Evolutionary conservation across 1,140 invertebrate species (phyloP), one percentile per base, ranked within the genome.

Genomic region (Drosophila pachea): DNA sequence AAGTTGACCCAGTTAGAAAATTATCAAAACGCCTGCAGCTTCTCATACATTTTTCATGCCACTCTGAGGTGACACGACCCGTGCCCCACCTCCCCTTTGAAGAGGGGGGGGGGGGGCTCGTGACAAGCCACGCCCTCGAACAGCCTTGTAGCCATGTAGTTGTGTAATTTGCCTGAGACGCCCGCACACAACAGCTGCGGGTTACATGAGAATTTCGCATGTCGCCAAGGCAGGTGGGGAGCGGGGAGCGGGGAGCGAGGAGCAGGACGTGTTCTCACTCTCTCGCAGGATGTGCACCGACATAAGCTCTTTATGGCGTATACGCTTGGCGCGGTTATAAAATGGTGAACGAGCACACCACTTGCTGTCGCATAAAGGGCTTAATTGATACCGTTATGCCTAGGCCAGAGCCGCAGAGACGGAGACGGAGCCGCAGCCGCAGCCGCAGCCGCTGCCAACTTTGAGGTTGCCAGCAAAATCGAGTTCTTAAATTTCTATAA

Each of bases 241-340:
- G n/a, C n/a, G n/a, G n/a, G n/a, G 12, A 58, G 48, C 48, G 33
- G 32, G 12, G 49, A n/a, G n/a, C n/a, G 40, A 64, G 22, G 22
- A 3, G 22, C 22, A 50, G 69, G 56, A 68, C 49, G 64, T 54
- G 58, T 54, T 59, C 55, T 22, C 22, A 2, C 7, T 22, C 22
- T 22, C 7, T 43, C 8, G 48, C 68, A 53, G 68, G 68, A 79
- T 79, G 73, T 68, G 68, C 61, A 73, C 69, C 49, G 65, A 83
- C 72, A 83, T 83, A 76, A 76, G 81, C 81, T 66, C 78, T 86
- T 86, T 84, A 84, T 65, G 60, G 61, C 65, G 22, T 22, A 73
- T 45, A 68, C 67, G 66, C 56, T 67, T 48, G 38, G 40, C 22
- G 42, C 43, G 79, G 72, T 68, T 82, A 78, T 82, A 75, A 82